Conservation (phyloP, 2,113 vertebrate species). For the Sapajus apella region DNA sequence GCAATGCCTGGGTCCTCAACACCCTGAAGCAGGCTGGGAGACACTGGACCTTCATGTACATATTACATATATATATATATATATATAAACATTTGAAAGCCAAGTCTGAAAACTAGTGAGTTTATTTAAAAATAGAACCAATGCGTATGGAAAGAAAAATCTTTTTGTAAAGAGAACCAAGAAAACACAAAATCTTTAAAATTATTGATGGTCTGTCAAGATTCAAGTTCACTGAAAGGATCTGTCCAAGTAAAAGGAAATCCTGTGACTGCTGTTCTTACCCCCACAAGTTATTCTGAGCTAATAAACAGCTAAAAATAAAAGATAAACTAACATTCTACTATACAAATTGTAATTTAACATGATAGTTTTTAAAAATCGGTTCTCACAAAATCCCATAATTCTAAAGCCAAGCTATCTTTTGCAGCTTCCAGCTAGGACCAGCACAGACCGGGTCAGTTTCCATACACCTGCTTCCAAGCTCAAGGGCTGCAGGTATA, state of each 20-base stretch:
- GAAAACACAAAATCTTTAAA: neutral
- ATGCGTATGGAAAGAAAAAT: neutral
- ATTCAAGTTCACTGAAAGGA: neutral
- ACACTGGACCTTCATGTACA: neutral
- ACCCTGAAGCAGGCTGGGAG: neutral
- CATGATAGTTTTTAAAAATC: neutral
- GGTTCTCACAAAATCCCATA: neutral
- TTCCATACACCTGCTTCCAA: neutral
- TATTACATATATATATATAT: too few species aligned
- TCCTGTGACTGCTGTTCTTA: neutral
- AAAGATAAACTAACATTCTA: neutral
- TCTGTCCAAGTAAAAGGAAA: neutral
- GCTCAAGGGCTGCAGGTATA: neutral
- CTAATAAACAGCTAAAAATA: neutral
- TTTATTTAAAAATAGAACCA: neutral
- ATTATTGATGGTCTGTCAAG: neutral
- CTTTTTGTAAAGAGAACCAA: neutral
- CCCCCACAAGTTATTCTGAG: neutral
- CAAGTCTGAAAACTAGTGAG: neutral
- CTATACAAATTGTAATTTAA: neutral
- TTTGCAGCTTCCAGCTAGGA: neutral
- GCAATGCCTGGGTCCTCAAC: too few species aligned
- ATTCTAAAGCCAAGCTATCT: neutral
- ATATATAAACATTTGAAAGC: too few species aligned
- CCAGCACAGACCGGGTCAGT: rapidly evolving